Percentiles rank a stretch among this genome's conserved stretches.
Conservation (phyloP, 1,140 invertebrate genomes). For the Trachymyrmex septentrionalis region DNA sequence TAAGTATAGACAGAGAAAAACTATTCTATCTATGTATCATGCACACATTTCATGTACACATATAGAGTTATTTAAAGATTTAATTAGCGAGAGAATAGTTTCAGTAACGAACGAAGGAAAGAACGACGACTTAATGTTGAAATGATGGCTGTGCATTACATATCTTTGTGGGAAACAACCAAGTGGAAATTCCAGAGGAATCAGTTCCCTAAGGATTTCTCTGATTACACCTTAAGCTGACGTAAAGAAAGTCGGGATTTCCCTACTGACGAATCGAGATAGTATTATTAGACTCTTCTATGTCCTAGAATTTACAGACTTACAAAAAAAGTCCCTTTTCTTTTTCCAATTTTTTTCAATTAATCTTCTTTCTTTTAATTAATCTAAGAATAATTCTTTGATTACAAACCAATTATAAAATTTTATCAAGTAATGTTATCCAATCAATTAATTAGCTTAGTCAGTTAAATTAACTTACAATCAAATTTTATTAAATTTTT, state of each 20-base stretch:
- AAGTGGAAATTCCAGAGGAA: conserved; percentile 21
- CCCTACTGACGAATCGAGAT: not conserved
- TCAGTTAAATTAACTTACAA: not conserved
- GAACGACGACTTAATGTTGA: not conserved
- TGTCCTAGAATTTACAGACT: not conserved
- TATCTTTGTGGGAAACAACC: not conserved
- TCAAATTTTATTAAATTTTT: not conserved
- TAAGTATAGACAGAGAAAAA: not conserved
- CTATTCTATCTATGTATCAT: not conserved
- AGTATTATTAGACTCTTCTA: not conserved
- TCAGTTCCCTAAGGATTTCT: conserved; percentile 1
- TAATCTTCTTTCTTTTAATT: not conserved
- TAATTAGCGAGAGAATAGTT: not conserved
- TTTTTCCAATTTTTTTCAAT: not conserved
- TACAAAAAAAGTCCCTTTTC: not conserved
- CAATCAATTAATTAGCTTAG: not conserved
- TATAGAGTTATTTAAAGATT: not conserved
- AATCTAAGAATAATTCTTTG: not conserved
- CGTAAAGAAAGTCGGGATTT: not conserved
- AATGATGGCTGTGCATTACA: no score
- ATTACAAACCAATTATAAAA: not conserved
- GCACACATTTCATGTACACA: not conserved
- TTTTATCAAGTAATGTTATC: not conserved
- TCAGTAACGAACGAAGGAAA: not conserved
- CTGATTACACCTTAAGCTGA: conserved; percentile 16